Percentiles rank a stretch among this genome's conserved stretches.
Evolutionary conservation across 2,797 vertebrate species (phyloP).

Genomic region (Hyperoplus lanceolatus): DNA sequence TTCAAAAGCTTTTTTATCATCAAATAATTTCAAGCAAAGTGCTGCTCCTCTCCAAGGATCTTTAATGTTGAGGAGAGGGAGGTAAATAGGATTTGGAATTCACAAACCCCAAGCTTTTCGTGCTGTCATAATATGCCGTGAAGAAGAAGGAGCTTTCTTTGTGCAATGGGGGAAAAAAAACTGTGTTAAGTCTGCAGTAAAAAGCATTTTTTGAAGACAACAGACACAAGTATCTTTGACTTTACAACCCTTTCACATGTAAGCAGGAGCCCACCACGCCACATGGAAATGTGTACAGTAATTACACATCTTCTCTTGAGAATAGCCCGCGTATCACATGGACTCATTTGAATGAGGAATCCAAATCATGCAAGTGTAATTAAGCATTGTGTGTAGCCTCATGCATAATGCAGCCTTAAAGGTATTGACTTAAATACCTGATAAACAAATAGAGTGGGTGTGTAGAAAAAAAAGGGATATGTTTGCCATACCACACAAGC

Average conservation of each 20-base stretch:
- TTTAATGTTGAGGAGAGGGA: constrained; percentile 69
- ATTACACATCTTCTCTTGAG: constrained; percentile 76
- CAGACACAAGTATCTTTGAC: constrained; percentile 55
- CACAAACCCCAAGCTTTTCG: constrained; percentile 60
- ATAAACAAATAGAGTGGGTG: constrained; percentile 72
- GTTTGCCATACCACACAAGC: constrained; percentile 48
- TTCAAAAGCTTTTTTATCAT: constrained; percentile 80
- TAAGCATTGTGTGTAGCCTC: constrained; percentile 75
- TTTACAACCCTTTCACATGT: constrained; percentile 54
- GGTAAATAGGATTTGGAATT: constrained; percentile 76
- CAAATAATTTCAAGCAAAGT: constrained; percentile 70
- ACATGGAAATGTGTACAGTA: constrained; percentile 73
- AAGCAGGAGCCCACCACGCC: constrained; percentile 56
- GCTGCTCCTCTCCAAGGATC: constrained; percentile 58
- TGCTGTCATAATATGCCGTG: constrained; percentile 57
- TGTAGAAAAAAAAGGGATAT: constrained; percentile 39
- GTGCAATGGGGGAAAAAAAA: constrained; percentile 34
- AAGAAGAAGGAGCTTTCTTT: constrained; percentile 48
- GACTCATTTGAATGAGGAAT: constrained; percentile 76
- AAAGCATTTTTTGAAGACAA: constrained; percentile 34
- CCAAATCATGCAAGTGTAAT: constrained; percentile 78
- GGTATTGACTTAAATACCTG: constrained; percentile 76
- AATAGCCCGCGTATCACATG: constrained; percentile 70
- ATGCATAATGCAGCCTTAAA: constrained; percentile 76
- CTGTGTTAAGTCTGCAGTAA: constrained; percentile 40